Evolutionary conservation across 2,888 invertebrate species (phyloP).

Genomic region (Maniola hyperantus): DNA sequence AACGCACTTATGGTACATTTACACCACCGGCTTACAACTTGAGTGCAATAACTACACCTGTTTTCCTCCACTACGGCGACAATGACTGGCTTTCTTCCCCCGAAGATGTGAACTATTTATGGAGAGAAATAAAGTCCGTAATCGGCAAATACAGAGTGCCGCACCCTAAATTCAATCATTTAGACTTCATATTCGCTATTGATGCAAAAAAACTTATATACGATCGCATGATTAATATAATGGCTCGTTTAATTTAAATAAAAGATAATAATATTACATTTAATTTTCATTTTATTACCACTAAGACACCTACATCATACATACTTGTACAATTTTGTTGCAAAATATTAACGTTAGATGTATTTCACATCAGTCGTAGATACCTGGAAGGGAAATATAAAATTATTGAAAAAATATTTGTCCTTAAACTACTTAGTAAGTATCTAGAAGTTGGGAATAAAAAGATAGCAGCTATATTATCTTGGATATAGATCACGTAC

Average conservation of each 20-base stretch:
- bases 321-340: not conserved
- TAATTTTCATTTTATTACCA: not conserved
- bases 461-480: no score
- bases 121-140: slow-evolving; percentile 63
- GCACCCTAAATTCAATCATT: slow-evolving; percentile 75
- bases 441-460: no score
- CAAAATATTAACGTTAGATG: not conserved
- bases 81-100: slow-evolving; percentile 79
- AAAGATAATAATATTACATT: slow-evolving; percentile 18
- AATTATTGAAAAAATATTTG: not conserved
- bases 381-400: slow-evolving; percentile 33
- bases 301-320: not conserved
- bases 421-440: no score
- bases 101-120: slow-evolving; percentile 67
- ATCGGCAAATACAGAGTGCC: slow-evolving; percentile 76
- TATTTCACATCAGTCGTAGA: slow-evolving; percentile 37
- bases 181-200: slow-evolving; percentile 83
- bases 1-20: slow-evolving; percentile 68
- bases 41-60: slow-evolving; percentile 67
- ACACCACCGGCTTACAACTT: slow-evolving; percentile 78
- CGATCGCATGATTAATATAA: slow-evolving; percentile 71
- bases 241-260: slow-evolving; percentile 61
- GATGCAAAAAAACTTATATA: slow-evolving; percentile 84
- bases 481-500: no score
- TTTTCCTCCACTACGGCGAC: slow-evolving; percentile 77